phyloP scores from a whole-genome alignment of 2,888 invertebrate genomes.

The Phyto melanocephala region DNA sequence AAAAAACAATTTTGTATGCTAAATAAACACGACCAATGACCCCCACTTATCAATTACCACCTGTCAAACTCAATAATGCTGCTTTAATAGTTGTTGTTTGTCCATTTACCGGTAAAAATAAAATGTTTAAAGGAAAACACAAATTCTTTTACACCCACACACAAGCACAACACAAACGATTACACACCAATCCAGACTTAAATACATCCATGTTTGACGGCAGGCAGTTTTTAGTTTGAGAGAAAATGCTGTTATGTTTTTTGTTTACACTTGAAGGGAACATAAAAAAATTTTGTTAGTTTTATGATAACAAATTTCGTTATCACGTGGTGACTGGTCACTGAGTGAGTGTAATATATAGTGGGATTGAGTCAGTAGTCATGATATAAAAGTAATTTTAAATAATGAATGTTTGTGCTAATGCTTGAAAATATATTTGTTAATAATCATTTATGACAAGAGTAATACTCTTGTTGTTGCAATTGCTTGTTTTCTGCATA shows the following conservation, averaged over 20 bases:
- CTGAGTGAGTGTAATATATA: too few relatives aligned
- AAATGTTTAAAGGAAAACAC: conserved; percentile 26
- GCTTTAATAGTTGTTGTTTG: conserved; percentile 38
- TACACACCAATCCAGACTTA: not conserved
- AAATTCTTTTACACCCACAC: conserved; percentile 7
- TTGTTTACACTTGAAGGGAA: conserved; percentile 34
- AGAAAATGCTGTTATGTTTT: conserved; percentile 34
- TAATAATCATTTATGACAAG: conserved; percentile 30
- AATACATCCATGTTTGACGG: not conserved
- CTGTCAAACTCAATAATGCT: conserved; percentile 61
- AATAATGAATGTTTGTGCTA: conserved; percentile 10
- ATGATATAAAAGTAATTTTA: not conserved
- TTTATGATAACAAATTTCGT: conserved; percentile 28
- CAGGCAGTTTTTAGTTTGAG: conserved; percentile 16
- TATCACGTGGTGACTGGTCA: conserved; percentile 5
- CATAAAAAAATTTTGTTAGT: conserved; percentile 10
- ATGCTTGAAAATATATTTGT: not conserved
- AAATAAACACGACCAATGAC: conserved; percentile 60
- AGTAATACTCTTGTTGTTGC: too few relatives aligned
- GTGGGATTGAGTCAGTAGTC: not conserved
- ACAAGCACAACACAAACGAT: not conserved
- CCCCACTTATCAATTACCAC: conserved; percentile 69
- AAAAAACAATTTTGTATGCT: not conserved
- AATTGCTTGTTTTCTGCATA: too few relatives aligned
- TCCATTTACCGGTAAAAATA: conserved; percentile 55